Conservation (phyloP, 1,140 invertebrate genomes). For the Cryptotermes secundus region DNA sequence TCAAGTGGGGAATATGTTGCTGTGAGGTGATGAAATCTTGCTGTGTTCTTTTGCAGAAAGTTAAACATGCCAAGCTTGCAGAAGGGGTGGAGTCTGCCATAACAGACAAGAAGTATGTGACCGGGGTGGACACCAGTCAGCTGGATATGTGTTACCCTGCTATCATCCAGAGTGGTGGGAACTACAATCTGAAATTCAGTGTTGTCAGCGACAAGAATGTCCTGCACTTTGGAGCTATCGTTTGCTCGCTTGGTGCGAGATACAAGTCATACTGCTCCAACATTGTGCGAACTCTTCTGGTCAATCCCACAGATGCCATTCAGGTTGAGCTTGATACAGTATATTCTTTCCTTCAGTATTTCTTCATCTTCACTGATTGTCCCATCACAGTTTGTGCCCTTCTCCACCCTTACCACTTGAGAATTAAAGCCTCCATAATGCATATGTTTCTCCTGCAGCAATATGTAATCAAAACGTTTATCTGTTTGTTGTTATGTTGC, state of each 20-base stretch:
- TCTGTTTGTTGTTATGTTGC: constrained; percentile 34
- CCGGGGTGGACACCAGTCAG: constrained; percentile 80
- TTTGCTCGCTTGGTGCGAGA: constrained; percentile 89
- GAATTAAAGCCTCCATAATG: too few relatives aligned
- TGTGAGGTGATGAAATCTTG: neutral
- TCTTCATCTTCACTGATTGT: too few relatives aligned
- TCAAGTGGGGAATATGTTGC: too few relatives aligned
- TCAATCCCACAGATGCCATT: constrained; percentile 83
- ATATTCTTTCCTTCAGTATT: too few relatives aligned
- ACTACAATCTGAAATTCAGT: constrained; percentile 97
- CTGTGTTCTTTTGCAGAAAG: constrained; percentile 69
- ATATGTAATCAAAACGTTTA: too few relatives aligned
- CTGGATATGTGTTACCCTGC: constrained; percentile 98
- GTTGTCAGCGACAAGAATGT: constrained; percentile 90
- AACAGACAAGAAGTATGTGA: constrained; percentile 91
- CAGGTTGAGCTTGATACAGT: too few relatives aligned
- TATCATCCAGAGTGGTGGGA: constrained; percentile 97
- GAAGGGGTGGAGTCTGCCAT: constrained; percentile 92
- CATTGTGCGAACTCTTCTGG: constrained; percentile 94
- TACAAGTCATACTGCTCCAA: constrained; percentile 99
- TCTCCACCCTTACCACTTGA: too few relatives aligned
- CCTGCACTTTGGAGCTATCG: constrained; percentile 94
- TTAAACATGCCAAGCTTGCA: constrained; percentile 89
- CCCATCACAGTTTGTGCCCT: too few relatives aligned
- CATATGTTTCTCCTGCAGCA: too few relatives aligned